Percentiles rank a stretch among this genome's conserved stretches.
Evolutionary conservation across 1,140 invertebrate species (phyloP).

Genomic region (Atta colombica): DNA sequence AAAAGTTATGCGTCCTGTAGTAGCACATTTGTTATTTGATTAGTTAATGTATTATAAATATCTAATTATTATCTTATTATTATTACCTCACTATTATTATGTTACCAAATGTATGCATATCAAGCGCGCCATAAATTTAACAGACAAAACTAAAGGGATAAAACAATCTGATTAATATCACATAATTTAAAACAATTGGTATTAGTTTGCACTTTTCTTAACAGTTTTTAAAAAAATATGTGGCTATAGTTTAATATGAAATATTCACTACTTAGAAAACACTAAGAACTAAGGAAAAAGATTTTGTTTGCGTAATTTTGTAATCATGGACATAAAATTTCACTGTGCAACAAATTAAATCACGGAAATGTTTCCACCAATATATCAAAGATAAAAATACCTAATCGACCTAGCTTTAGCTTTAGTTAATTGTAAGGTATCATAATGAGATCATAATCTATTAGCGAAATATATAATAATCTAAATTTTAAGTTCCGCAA

Average conservation of each 20-base stretch:
- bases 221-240: background rate
- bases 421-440: background rate
- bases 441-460: background rate
- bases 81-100: no score
- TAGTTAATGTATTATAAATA: background rate
- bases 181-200: no score
- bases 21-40: no score
- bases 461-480: background rate
- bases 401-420: background rate
- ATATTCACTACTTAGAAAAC: background rate
- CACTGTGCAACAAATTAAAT: background rate
- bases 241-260: background rate
- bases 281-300: background rate
- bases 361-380: background rate
- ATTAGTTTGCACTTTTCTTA: no score
- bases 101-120: no score
- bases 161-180: no score
- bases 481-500: conserved; percentile 24
- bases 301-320: background rate
- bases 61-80: background rate
- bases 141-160: no score
- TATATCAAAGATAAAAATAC: background rate
- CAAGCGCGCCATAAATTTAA: no score
- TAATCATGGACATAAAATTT: no score
- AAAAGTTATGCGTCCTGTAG: no score